Evolutionary conservation across 2,113 vertebrate genomes (phyloP).

Genomic region (Haemorhous mexicanus): DNA sequence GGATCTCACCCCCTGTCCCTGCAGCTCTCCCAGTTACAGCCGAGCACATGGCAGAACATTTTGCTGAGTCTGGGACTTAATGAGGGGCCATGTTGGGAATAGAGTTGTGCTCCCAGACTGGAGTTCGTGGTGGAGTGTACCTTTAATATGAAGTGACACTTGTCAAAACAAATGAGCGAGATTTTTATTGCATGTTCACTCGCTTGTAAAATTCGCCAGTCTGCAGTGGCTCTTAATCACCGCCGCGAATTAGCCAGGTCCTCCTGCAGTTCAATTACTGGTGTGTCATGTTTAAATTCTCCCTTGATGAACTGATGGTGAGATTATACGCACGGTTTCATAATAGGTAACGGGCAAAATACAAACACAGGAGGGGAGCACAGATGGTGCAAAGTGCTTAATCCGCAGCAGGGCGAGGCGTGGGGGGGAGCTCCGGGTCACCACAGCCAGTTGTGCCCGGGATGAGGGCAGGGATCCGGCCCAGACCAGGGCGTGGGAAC

Average conservation of each 20-base stretch:
- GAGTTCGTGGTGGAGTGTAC: neutral
- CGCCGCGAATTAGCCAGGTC: slow-evolving; percentile 47
- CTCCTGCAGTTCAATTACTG: slow-evolving; percentile 54
- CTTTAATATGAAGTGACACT: slow-evolving; percentile 48
- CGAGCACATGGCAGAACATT: neutral
- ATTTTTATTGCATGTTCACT: slow-evolving; percentile 39
- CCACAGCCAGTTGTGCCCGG: neutral
- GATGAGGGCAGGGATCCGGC: neutral
- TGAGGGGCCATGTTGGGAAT: neutral
- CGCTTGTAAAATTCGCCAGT: slow-evolving; percentile 38
- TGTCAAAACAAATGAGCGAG: slow-evolving; percentile 37
- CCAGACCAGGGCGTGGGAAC: fast-evolving
- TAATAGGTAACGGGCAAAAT: neutral
- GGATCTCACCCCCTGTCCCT: neutral
- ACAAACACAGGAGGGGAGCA: neutral
- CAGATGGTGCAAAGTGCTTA: neutral
- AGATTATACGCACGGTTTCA: neutral
- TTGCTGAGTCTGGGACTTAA: neutral
- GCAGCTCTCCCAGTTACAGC: neutral
- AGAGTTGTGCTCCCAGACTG: neutral
- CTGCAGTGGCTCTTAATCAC: slow-evolving; percentile 50
- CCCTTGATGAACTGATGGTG: slow-evolving; percentile 16
- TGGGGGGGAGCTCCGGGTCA: neutral
- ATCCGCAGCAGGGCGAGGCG: neutral
- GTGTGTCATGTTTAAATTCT: slow-evolving; percentile 47